Percentiles rank a stretch among this genome's conserved stretches.
Evolutionary conservation across 1,140 invertebrate genomes (phyloP).

Genomic region (Drosophila ironensis): DNA sequence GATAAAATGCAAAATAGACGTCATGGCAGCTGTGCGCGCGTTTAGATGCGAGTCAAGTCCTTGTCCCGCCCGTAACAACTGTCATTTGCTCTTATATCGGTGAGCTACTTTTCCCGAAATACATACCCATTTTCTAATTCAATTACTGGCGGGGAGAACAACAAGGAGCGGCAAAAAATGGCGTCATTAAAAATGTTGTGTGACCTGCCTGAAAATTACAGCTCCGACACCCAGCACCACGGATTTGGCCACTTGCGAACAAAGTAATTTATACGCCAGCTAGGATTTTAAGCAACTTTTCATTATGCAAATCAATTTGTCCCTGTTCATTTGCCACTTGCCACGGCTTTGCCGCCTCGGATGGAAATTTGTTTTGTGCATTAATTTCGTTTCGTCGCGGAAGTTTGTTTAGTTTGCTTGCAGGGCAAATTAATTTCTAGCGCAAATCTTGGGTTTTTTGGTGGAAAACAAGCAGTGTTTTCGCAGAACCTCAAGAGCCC

Average conservation of each 20-base stretch:
- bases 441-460: constrained; percentile 62
- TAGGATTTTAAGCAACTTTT: constrained; percentile 58
- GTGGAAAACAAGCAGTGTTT: constrained; percentile 17
- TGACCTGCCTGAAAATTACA: constrained; percentile 48
- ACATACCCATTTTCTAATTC: constrained; percentile 39
- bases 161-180: constrained; percentile 16
- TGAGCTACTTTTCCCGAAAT: not conserved
- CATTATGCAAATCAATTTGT: constrained; percentile 75
- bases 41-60: constrained; percentile 26
- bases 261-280: constrained; percentile 51
- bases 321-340: constrained; percentile 1
- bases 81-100: constrained; percentile 7
- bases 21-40: constrained; percentile 16
- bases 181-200: constrained; percentile 52
- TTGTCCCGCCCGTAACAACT: constrained; percentile 18
- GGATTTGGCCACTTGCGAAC: constrained; percentile 25
- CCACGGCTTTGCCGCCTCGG: not conserved
- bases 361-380: constrained; percentile 42
- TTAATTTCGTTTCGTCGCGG: constrained; percentile 41
- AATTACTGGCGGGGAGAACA: constrained; percentile 31
- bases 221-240: constrained; percentile 3
- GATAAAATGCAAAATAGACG: constrained; percentile 68
- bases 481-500: constrained; percentile 28
- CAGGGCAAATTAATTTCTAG: constrained; percentile 63
- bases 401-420: constrained; percentile 61